Evolutionary conservation across 2,888 invertebrate genomes (phyloP).

Genomic region (Lydus trimaculatus): DNA sequence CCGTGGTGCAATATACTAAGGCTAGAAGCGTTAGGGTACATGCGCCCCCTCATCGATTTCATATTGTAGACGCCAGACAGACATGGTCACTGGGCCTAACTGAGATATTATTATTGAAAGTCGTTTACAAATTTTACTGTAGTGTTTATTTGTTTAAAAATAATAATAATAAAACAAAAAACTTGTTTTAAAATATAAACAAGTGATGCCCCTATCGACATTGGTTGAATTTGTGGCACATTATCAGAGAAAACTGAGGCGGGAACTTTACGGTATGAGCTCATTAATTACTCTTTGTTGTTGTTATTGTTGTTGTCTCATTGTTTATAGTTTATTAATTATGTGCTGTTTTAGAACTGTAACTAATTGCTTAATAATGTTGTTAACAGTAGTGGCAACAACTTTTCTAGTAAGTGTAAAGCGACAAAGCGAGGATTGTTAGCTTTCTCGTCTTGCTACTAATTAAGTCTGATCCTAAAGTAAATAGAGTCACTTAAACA

Average conservation of each 20-base stretch:
- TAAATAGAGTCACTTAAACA: not conserved
- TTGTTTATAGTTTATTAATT: slow-evolving; percentile 28
- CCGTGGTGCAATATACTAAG: slow-evolving; percentile 48
- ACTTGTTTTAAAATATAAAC: slow-evolving; percentile 3
- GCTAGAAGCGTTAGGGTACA: slow-evolving; percentile 50
- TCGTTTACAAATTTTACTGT: not conserved
- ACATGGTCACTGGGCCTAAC: slow-evolving; percentile 55
- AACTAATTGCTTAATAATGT: not conserved
- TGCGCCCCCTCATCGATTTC: slow-evolving; percentile 60
- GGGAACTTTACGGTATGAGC: slow-evolving; percentile 35
- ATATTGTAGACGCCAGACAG: slow-evolving; percentile 54
- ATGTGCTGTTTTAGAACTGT: slow-evolving; percentile 25
- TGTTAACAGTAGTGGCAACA: not conserved
- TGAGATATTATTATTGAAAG: slow-evolving; percentile 48
- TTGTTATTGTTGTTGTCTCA: slow-evolving; percentile 27
- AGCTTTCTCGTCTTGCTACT: not conserved
- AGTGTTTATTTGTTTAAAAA: not conserved
- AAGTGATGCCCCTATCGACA: slow-evolving; percentile 23
- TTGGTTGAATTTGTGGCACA: slow-evolving; percentile 4
- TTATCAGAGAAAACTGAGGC: slow-evolving; percentile 16
- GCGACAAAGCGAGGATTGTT: not conserved
- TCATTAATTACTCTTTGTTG: slow-evolving; percentile 26
- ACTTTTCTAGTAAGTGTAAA: not conserved
- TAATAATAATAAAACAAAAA: slow-evolving; percentile 5
- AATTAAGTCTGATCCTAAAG: not conserved